Conservation (phyloP, 2,888 invertebrate species). For the Troglohyphantes excavatus region DNA sequence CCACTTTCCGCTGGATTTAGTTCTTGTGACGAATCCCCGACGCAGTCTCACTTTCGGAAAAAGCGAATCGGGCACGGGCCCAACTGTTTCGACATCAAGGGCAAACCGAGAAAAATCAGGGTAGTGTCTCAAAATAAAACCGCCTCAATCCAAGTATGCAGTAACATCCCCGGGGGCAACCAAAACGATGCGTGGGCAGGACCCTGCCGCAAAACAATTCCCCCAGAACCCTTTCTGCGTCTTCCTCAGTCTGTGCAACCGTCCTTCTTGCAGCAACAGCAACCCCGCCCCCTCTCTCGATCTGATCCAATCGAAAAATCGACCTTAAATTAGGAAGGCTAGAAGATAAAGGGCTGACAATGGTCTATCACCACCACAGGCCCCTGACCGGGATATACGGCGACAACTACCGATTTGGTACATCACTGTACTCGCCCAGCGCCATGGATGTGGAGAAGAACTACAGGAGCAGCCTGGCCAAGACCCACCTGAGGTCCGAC, state of each 20-base stretch:
- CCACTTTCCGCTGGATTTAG: constrained; percentile 46
- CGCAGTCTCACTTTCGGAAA: constrained; percentile 58
- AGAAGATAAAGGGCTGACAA: not conserved
- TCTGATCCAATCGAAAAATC: constrained; percentile 46
- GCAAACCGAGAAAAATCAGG: constrained; percentile 6
- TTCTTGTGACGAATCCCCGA: constrained; percentile 49
- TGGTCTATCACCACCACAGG: constrained; percentile 57
- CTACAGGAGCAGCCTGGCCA: constrained; percentile 77
- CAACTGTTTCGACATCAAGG: constrained; percentile 53
- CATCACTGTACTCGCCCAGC: constrained; percentile 75
- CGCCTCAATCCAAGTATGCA: not conserved
- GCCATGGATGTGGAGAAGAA: constrained; percentile 79
- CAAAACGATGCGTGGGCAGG: constrained; percentile 26
- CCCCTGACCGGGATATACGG: constrained; percentile 79
- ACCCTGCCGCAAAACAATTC: constrained; percentile 1
- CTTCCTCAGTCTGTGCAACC: constrained; percentile 36
- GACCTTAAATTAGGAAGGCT: not conserved
- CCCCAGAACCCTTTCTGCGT: constrained; percentile 2
- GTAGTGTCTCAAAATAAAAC: constrained; percentile 49
- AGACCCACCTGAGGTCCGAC: constrained; percentile 78
- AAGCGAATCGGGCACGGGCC: not conserved
- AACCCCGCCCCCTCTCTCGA: constrained; percentile 17
- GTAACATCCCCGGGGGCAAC: constrained; percentile 5
- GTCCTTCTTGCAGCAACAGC: not conserved
- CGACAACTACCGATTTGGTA: constrained; percentile 80